Evolutionary conservation across 1,140 invertebrate genomes (phyloP).

Genomic region (Eupeodes corollae): DNA sequence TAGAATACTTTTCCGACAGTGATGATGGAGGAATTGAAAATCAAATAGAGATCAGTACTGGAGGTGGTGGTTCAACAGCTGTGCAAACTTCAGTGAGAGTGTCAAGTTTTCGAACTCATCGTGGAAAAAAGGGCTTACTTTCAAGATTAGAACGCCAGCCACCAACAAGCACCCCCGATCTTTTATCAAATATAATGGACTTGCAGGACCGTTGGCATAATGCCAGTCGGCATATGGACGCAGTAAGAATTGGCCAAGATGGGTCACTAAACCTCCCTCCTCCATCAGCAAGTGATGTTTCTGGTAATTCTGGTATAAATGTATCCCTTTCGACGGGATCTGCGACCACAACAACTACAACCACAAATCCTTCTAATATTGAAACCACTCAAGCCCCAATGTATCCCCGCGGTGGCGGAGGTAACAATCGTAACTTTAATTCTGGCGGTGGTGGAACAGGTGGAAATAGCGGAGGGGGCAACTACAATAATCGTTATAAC

Average conservation of each 20-base stretch:
- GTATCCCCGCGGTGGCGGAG: slow-evolving; percentile 42
- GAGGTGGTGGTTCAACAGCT: slow-evolving; percentile 33
- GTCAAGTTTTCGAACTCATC: slow-evolving; percentile 17
- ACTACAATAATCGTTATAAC: slow-evolving; percentile 36
- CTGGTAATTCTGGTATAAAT: neutral
- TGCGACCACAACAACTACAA: neutral
- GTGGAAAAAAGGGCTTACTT: slow-evolving; percentile 20
- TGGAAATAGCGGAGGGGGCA: slow-evolving; percentile 34
- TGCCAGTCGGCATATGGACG: slow-evolving; percentile 22
- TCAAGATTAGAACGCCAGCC: neutral
- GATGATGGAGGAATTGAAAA: slow-evolving; percentile 9
- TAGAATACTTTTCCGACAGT: slow-evolving; percentile 49
- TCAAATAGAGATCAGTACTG: slow-evolving; percentile 8
- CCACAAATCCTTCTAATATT: neutral
- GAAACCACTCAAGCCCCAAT: slow-evolving; percentile 45
- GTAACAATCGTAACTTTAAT: slow-evolving; percentile 35
- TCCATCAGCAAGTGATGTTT: no score
- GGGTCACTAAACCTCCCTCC: slow-evolving; percentile 29
- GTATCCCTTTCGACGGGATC: neutral
- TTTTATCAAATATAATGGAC: slow-evolving; percentile 63
- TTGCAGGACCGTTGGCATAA: slow-evolving; percentile 63
- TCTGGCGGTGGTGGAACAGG: slow-evolving; percentile 35
- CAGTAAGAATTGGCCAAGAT: slow-evolving; percentile 24
- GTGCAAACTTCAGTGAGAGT: slow-evolving; percentile 26
- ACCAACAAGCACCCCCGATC: slow-evolving; percentile 35